phyloP scores from a whole-genome alignment of 2,888 invertebrate genomes.

The Eurytoma californica region DNA sequence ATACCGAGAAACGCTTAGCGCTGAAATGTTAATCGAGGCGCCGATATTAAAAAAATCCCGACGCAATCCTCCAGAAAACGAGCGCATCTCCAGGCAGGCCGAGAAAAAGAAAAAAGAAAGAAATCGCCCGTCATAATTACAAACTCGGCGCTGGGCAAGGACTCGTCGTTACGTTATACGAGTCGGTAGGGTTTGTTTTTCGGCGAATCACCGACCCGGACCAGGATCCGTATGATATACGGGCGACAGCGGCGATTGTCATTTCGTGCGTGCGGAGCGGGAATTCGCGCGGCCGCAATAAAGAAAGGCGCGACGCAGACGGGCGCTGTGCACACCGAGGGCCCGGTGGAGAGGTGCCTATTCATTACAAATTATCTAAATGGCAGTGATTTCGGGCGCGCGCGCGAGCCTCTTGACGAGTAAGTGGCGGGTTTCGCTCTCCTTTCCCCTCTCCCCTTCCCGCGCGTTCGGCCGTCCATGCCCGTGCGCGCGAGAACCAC shows the following conservation, averaged over 20 bases:
- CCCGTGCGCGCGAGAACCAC: constrained; percentile 65
- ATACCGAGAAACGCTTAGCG: constrained; percentile 23
- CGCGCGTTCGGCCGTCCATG: constrained; percentile 60
- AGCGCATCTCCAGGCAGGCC: neutral
- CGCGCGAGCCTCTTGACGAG: constrained; percentile 68
- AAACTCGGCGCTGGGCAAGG: constrained; percentile 16
- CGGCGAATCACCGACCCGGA: constrained; percentile 29
- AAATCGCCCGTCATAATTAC: constrained; percentile 44
- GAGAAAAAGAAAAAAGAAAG: neutral
- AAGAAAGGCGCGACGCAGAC: constrained; percentile 24
- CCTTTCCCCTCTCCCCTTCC: constrained; percentile 59
- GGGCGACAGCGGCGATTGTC: constrained; percentile 56
- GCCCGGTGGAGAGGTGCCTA: constrained; percentile 73
- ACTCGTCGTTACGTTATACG: neutral
- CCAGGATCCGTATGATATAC: constrained; percentile 47
- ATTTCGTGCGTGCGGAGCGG: constrained; percentile 34
- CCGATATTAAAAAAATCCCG: constrained; percentile 11
- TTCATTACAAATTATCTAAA: constrained; percentile 80
- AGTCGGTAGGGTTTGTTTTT: constrained; percentile 28
- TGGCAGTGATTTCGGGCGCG: constrained; percentile 78
- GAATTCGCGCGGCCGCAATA: constrained; percentile 44
- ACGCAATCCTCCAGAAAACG: neutral
- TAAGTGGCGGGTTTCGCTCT: constrained; percentile 73
- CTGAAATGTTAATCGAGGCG: constrained; percentile 41
- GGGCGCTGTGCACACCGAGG: constrained; percentile 27